These are phyloP conservation scores for Aporophyla nigra DNA, from an alignment of 2,888 invertebrate species.

Conservation along the genomic window DNA sequence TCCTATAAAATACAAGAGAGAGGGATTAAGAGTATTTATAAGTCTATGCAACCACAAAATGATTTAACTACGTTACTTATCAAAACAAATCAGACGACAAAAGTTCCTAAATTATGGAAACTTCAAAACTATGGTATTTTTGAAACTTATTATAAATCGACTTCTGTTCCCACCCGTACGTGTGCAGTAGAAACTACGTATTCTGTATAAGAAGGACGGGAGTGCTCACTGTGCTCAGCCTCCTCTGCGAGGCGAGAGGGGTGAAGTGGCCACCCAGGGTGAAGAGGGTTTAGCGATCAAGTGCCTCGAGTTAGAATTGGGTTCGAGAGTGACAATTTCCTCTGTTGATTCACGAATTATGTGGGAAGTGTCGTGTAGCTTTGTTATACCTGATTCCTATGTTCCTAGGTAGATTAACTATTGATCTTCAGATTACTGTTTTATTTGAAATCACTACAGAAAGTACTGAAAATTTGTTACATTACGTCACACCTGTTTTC, in stretches of 20 bases:
- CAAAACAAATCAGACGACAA: too few species aligned
- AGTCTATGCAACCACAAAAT: too few species aligned
- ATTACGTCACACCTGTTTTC: too few species aligned
- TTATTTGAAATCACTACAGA: neutral
- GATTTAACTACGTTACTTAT: too few species aligned
- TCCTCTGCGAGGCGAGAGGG: conserved; percentile 42
- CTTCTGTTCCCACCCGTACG: neutral
- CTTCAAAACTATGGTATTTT: neutral
- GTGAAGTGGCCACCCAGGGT: conserved; percentile 55
- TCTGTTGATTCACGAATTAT: conserved; percentile 57
- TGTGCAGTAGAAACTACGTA: conserved; percentile 2
- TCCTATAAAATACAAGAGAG: too few species aligned
- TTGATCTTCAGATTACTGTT: neutral
- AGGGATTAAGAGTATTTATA: too few species aligned
- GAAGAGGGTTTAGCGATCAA: conserved; percentile 61
- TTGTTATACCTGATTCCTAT: neutral
- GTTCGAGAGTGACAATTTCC: conserved; percentile 60
- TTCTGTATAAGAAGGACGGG: conserved; percentile 19
- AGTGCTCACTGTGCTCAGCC: conserved; percentile 24
- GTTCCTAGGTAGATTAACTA: neutral
- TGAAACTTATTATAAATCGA: neutral
- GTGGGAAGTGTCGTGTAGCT: neutral
- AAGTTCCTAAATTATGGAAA: too few species aligned
- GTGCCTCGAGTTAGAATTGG: conserved; percentile 50
- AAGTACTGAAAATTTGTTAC: neutral